phyloP scores from a whole-genome alignment of 2,888 invertebrate species.

The Tholera decimalis region DNA sequence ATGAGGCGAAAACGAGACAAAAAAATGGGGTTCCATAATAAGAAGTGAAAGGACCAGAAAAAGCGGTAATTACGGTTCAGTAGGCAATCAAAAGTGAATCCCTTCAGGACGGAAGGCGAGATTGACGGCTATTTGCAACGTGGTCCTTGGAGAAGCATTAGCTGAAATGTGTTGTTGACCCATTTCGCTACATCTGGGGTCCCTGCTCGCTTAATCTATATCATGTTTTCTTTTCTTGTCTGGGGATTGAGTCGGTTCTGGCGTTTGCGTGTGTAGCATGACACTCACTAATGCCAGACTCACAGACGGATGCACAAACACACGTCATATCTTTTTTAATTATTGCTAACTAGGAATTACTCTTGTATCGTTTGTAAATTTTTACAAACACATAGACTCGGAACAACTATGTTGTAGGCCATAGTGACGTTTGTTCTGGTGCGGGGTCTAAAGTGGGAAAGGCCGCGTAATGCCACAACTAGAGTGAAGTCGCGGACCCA shows the following conservation, averaged over 20 bases:
- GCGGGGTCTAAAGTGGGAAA: too few species aligned
- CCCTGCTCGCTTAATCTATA: conserved; percentile 48
- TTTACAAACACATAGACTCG: too few species aligned
- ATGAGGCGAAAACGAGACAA: conserved; percentile 52
- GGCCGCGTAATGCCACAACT: too few species aligned
- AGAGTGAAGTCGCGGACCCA: too few species aligned
- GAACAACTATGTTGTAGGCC: too few species aligned
- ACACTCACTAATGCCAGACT: too few species aligned
- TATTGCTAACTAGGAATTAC: too few species aligned
- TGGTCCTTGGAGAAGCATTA: conserved; percentile 64
- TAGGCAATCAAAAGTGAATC: conserved; percentile 78
- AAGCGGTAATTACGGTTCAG: conserved; percentile 76
- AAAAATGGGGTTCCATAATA: conserved; percentile 58
- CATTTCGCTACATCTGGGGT: conserved; percentile 63
- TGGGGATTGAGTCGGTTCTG: conserved; percentile 33
- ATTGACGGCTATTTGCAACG: conserved; percentile 69
- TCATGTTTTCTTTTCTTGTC: conserved; percentile 54
- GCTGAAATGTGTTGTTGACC: conserved; percentile 67
- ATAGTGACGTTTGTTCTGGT: too few species aligned
- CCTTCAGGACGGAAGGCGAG: conserved; percentile 67
- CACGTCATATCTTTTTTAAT: too few species aligned
- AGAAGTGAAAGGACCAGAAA: conserved; percentile 61
- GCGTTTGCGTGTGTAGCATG: too few species aligned
- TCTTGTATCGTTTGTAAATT: too few species aligned
- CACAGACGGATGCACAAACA: too few species aligned